Conservation (phyloP, 2,888 invertebrate species). For the Sarcophaga variegata region DNA sequence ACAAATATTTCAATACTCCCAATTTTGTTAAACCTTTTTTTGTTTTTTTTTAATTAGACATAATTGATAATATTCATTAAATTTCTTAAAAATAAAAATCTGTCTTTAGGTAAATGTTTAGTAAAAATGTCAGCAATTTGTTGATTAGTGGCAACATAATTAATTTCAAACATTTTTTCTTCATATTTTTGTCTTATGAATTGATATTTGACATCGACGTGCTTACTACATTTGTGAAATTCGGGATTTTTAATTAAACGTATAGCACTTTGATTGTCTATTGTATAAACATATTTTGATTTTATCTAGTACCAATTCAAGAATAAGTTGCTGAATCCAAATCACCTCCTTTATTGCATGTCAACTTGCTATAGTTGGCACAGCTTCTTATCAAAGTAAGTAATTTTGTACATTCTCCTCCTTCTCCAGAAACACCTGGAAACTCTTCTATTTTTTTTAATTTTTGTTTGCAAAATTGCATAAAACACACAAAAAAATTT, state of each 20-base stretch:
- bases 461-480: too few species aligned
- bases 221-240: slow-evolving; percentile 37
- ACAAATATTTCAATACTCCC: too few species aligned
- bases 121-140: slow-evolving; percentile 47
- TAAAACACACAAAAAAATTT: too few species aligned
- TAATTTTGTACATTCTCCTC: too few species aligned
- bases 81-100: slow-evolving; percentile 40
- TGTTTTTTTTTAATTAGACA: neutral
- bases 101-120: slow-evolving; percentile 47
- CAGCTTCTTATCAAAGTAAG: too few species aligned
- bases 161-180: slow-evolving; percentile 45
- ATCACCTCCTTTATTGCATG: slow-evolving; percentile 53
- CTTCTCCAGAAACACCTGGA: too few species aligned
- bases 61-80: slow-evolving; percentile 53
- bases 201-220: slow-evolving; percentile 44
- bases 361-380: slow-evolving; percentile 25
- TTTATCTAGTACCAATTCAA: slow-evolving; percentile 28
- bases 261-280: slow-evolving; percentile 43
- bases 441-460: too few species aligned
- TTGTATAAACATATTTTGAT: slow-evolving; percentile 24
- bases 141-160: slow-evolving; percentile 51
- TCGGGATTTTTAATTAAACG: slow-evolving; percentile 46
- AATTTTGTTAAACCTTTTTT: too few species aligned
- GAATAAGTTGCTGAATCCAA: slow-evolving; percentile 55
- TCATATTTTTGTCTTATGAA: slow-evolving; percentile 54